These are phyloP conservation scores for Cyaniris semiargus DNA, from an alignment of 2,888 invertebrate species.

Conservation along the genomic window DNA sequence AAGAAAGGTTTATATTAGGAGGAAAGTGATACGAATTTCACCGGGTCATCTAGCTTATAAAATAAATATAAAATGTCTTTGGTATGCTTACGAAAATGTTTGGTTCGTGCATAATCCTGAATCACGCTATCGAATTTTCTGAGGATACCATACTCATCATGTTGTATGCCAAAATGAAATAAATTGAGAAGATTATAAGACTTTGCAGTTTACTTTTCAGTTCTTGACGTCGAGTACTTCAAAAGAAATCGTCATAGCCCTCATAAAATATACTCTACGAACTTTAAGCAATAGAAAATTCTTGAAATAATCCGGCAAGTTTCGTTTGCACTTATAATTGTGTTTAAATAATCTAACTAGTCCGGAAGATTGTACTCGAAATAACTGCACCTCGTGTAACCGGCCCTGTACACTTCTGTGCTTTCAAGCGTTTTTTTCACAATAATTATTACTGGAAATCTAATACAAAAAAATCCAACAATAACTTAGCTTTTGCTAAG, in stretches of 20 bases:
- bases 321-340: constrained; percentile 11
- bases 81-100: too few relatives aligned
- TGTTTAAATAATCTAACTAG: constrained; percentile 7
- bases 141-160: too few relatives aligned
- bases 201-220: background rate
- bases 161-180: background rate
- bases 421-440: too few relatives aligned
- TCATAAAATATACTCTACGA: background rate
- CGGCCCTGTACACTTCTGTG: background rate
- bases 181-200: background rate
- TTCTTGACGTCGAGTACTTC: background rate
- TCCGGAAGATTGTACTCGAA: background rate
- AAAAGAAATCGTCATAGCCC: background rate
- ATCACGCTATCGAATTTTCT: too few relatives aligned
- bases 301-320: background rate
- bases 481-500: too few relatives aligned
- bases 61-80: too few relatives aligned
- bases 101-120: too few relatives aligned
- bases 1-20: too few relatives aligned
- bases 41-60: too few relatives aligned
- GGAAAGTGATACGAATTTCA: too few relatives aligned
- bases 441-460: too few relatives aligned
- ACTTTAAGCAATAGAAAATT: background rate
- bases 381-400: background rate
- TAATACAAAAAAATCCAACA: too few relatives aligned